phyloP scores from a whole-genome alignment of 2,113 vertebrate species.

The Poicephalus gulielmi region DNA sequence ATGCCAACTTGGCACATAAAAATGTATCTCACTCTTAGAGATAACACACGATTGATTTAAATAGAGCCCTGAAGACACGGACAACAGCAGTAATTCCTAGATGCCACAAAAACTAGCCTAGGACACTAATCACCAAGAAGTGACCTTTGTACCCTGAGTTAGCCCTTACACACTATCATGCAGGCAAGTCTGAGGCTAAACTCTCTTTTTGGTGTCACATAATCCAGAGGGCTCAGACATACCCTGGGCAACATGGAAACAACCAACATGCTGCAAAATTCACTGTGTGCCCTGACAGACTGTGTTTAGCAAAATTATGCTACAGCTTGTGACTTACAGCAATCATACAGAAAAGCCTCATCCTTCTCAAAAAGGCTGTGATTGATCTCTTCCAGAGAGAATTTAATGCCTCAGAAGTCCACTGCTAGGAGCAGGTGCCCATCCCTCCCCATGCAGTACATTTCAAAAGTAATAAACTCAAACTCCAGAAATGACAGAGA shows the following conservation, averaged over 20 bases:
- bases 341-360: not conserved
- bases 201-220: not conserved
- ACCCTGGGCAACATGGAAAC: not conserved
- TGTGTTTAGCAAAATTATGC: not conserved
- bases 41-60: not conserved
- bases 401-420: not conserved
- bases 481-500: not conserved
- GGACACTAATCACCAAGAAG: not conserved
- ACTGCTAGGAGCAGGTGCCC: rapidly evolving
- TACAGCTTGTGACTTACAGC: not conserved
- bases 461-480: not conserved
- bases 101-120: not conserved
- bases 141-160: not conserved
- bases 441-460: too few species aligned
- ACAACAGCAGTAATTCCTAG: not conserved
- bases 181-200: not conserved
- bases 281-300: not conserved
- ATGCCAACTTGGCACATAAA: not conserved
- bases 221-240: not conserved
- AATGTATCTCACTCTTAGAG: not conserved
- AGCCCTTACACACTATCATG: not conserved
- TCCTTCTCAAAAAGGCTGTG: not conserved
- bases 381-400: not conserved
- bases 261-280: not conserved
- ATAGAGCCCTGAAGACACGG: not conserved